Conservation (phyloP, 2,888 invertebrate species). For the Amphipoea lucens region DNA sequence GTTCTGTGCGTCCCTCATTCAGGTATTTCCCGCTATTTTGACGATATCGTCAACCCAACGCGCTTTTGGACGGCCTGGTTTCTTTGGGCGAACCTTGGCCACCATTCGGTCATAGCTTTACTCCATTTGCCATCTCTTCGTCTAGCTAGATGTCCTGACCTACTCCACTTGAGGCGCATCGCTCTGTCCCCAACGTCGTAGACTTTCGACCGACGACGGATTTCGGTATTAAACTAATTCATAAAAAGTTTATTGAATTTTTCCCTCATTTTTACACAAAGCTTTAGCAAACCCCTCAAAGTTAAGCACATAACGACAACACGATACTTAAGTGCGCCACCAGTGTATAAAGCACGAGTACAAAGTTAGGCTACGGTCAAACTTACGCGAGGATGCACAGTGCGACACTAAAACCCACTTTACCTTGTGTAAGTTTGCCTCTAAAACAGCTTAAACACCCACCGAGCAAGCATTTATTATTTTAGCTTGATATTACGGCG, state of each 20-base stretch:
- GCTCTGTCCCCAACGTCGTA: background rate
- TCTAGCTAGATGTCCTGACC: background rate
- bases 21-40: no score
- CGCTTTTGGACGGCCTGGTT: no score
- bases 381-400: conserved; percentile 83
- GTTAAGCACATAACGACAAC: conserved; percentile 69
- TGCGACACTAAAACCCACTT: conserved; percentile 83
- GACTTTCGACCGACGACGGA: background rate
- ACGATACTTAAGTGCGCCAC: conserved; percentile 69
- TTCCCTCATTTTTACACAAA: background rate
- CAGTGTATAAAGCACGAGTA: conserved; percentile 78
- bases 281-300: conserved; percentile 33
- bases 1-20: no score
- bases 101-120: background rate
- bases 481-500: conserved; percentile 69
- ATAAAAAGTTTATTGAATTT: background rate
- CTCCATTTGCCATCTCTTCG: background rate
- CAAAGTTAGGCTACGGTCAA: conserved; percentile 83
- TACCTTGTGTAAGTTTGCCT: conserved; percentile 80
- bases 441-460: conserved; percentile 78
- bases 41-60: no score
- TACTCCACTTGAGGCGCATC: background rate
- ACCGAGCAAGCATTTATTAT: conserved; percentile 77
- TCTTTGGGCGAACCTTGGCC: no score
- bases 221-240: background rate